Evolutionary conservation across 92 coral and sea anemone species (phyloP), one percentile per base, ranked within the genome.

Genomic region (Pocillopora grandis): DNA sequence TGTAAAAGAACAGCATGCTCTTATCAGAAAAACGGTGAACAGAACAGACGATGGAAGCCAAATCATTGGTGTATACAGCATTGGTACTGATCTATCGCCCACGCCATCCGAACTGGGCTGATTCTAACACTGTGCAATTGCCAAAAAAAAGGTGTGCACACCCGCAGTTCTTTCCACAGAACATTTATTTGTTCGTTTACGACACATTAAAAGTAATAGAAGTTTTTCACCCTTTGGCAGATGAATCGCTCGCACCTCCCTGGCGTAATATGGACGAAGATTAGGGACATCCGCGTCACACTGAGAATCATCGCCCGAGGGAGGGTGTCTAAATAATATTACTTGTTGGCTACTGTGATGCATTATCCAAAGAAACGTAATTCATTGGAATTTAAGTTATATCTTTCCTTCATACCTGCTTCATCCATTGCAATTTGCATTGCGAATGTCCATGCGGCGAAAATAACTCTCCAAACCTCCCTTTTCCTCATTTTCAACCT

Each of bases 251-350:
- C 36, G 68, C 69, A 81, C 85, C 85, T 81, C 85, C 85, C 77
- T 81, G 68, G 85, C 59, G 58, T 77, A 81, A 70, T 71, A 81
- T 70, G 77, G 85, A 70, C 77, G 13, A 67, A 80, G 67, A 80
- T 80, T 80, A 80, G 56, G 84, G 76, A 63, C 84, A 70, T 80
- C 76, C 84, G 84, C 84, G 35, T 81, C 85, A 81, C 20, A 81
- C 85, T 60, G 77, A 12, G 85, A 58, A 81, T 36, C 71, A 59
- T 71, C 66, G 76, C 84, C 84, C 36, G 56, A 80, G 84, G 83
- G 74, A 79, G 83, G 83, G 75, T 66, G 66, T 80, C 84, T 69
- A 80, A 80, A 80, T 62, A 80, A 66, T 66, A 79, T 35, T 59
- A 75, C 70, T 58, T 75, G 55, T 61, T 69, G 68, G 67, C 66